Evolutionary conservation across 2,113 vertebrate species (phyloP).

Genomic region (Nanorana parkeri): DNA sequence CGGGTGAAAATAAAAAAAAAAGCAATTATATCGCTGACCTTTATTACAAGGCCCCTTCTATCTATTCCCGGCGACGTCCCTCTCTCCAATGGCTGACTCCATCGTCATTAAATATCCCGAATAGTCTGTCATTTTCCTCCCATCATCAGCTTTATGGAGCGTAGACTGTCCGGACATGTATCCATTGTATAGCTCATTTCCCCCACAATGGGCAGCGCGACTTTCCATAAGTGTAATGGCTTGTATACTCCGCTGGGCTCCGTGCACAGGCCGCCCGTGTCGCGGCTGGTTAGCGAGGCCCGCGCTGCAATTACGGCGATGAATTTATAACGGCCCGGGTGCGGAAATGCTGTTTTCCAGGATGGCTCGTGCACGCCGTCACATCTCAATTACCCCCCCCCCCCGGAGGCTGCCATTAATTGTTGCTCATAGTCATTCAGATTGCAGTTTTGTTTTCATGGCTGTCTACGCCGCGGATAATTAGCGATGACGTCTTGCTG

Average conservation of each 20-base stretch:
- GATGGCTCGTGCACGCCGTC: not conserved
- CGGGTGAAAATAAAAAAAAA: too few relatives aligned
- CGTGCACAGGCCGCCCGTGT: not conserved
- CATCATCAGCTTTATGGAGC: constrained; percentile 33
- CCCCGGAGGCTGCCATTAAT: constrained; percentile 8
- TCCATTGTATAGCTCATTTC: constrained; percentile 1
- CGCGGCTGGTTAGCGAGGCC: not conserved
- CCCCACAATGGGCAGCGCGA: not conserved
- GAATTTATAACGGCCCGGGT: not conserved
- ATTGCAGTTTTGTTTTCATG: constrained; percentile 26
- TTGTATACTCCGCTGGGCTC: constrained; percentile 7
- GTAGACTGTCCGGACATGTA: constrained; percentile 15
- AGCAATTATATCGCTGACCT: too few relatives aligned
- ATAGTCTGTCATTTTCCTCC: not conserved
- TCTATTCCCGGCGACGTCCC: too few relatives aligned
- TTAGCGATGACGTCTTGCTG: constrained; percentile 39
- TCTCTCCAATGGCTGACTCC: not conserved
- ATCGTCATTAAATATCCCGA: not conserved
- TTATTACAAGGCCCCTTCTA: too few relatives aligned
- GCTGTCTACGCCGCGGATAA: constrained; percentile 11
- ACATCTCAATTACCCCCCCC: not conserved
- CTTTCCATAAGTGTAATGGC: constrained; percentile 6
- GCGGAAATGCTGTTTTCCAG: not conserved
- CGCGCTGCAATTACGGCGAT: not conserved
- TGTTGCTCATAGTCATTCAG: not conserved